These are phyloP conservation scores for Trachymyrmex septentrionalis DNA, from an alignment of 1,140 invertebrate genomes.

Conservation along the genomic window DNA sequence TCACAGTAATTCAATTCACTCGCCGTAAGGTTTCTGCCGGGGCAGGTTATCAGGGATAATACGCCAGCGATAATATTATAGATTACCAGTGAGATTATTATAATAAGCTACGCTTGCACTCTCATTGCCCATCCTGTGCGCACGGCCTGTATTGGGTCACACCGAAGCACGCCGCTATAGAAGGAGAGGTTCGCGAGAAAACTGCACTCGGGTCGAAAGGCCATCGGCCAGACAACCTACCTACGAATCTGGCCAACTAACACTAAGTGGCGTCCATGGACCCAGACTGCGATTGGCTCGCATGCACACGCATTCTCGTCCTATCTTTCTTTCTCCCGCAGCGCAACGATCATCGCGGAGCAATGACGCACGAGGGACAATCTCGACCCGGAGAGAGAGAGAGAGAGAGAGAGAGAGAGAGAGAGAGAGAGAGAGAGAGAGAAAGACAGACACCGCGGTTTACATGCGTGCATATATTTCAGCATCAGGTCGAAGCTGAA, in stretches of 20 bases:
- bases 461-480: constrained; percentile 12
- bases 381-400: constrained; percentile 2
- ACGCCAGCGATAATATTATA: background rate
- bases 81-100: constrained; percentile 33
- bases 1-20: background rate
- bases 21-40: background rate
- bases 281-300: constrained; percentile 64
- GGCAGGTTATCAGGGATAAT: background rate
- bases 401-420: background rate
- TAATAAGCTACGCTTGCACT: constrained; percentile 13
- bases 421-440: background rate
- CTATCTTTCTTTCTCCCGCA: constrained; percentile 33
- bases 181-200: constrained; percentile 58
- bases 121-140: background rate
- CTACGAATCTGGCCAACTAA: constrained; percentile 78
- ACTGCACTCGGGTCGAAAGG: constrained; percentile 76
- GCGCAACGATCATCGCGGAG: constrained; percentile 20
- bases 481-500: constrained; percentile 3
- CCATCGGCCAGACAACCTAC: constrained; percentile 80
- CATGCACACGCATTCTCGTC: constrained; percentile 56
- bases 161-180: background rate
- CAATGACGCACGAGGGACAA: constrained; percentile 60
- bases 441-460: background rate
- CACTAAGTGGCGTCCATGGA: constrained; percentile 60
- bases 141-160: background rate